A percentile compares a stretch with the other conserved stretches of the same genome.
These are phyloP conservation scores for Nothoprocta pentlandii DNA, from an alignment of 2,113 vertebrate genomes.

Conservation along the genomic window DNA sequence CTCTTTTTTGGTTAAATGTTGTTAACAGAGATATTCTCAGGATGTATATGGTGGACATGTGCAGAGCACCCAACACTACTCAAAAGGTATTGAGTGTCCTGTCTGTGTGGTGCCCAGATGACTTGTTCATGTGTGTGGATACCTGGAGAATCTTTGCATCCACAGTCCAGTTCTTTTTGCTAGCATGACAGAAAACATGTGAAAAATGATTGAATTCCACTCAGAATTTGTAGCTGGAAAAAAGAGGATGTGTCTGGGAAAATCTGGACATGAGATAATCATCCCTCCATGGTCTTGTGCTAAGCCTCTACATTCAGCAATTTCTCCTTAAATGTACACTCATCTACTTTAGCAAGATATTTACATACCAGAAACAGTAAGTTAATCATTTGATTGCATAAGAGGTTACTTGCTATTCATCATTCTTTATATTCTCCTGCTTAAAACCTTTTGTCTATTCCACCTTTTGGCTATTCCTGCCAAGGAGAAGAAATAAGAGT, in stretches of 20 bases:
- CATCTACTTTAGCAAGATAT: not conserved
- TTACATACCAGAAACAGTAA: not conserved
- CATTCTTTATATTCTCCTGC: not conserved
- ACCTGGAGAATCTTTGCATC: not conserved
- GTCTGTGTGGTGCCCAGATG: not conserved
- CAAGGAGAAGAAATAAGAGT: not conserved
- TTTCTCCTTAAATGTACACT: not conserved
- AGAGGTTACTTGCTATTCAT: not conserved
- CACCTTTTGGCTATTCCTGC: not conserved
- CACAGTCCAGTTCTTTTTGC: not conserved
- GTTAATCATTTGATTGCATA: not conserved
- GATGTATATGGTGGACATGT: not conserved
- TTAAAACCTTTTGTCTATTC: not conserved
- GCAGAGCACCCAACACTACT: too few relatives aligned
- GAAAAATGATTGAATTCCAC: slow-evolving; percentile 30
- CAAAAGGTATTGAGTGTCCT: too few relatives aligned
- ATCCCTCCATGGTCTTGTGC: not conserved
- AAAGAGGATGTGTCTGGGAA: slow-evolving; percentile 22
- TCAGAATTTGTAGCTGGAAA: slow-evolving; percentile 56
- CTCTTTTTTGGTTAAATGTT: not conserved
- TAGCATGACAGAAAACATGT: not conserved
- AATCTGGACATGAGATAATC: not conserved
- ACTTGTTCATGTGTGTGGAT: not conserved
- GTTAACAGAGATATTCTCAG: not conserved
- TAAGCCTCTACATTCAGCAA: not conserved